Evolutionary conservation across 2,113 vertebrate genomes (phyloP), one percentile per base, ranked within the genome.

Genomic region (Gracilinanus agilis): DNA sequence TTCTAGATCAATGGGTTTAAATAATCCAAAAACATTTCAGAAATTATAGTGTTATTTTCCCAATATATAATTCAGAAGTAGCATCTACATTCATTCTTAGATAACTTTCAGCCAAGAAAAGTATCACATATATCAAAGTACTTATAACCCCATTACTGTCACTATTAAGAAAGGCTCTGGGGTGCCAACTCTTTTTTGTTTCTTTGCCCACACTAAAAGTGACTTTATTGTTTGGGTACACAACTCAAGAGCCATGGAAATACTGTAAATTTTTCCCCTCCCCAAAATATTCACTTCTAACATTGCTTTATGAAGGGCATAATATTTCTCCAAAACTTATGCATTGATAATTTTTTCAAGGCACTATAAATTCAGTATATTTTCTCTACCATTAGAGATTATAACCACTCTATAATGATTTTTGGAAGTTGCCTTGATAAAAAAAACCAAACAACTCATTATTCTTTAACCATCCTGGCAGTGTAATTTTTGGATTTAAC

Each of bases 1-100:
- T 4, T 92, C 44, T 95, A 90, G 67, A 91, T 88, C 96, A 89
- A 54, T 93, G 67, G 92, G 92, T 95, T 96, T 97, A 93, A 93
- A 83, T 90, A 94, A 91, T 49, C 55, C 91, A 75, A 25, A 93
- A 40, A 75, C 55, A 94, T 94, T 93, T 95, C 91, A 94, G 55
- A 96, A 93, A 89, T 91, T 56, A 89, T 91, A n/a, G 91, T 93
- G 34, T 44, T 92, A 13, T 93, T 96, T 44, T 34, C 88, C 93
- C 21, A 96, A 90, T 92, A 95, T 94, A 34, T 91, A 92, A 92
- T 90, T 95, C 56, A 94, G 56, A 93, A 55, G 0, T 88, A 53
- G 44, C 19, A 96, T 61, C 91, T 94, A 88, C 90, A 90, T 95
- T 89, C 13, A 83, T 9, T 92, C 90, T 3, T 55, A 7, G 55